Evolutionary conservation across 2,113 vertebrate genomes (phyloP).

Genomic region (Lasiurus borealis): DNA sequence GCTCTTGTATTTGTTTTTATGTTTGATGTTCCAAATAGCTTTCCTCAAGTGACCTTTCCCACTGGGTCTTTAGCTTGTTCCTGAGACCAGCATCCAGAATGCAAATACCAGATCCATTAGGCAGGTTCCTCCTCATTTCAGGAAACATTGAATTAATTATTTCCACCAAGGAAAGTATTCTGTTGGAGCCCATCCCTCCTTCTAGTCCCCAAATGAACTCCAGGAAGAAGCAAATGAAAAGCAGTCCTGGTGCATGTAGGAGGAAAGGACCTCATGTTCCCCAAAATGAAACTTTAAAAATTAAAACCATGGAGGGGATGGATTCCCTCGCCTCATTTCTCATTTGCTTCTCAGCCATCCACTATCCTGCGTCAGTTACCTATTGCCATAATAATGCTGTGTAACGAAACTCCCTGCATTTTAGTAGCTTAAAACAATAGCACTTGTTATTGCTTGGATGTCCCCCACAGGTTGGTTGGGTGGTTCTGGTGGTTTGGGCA

Average conservation of each 20-base stretch:
- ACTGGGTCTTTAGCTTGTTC: neutral
- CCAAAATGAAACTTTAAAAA: neutral
- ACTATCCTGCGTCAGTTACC: neutral
- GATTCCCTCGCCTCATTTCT: neutral
- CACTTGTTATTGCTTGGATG: neutral
- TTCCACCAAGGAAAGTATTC: constrained; percentile 80
- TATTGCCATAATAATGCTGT: neutral
- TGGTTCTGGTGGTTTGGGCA: neutral
- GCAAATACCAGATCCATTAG: constrained; percentile 55
- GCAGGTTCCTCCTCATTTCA: constrained; percentile 71
- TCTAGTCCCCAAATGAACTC: constrained; percentile 44
- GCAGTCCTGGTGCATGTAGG: neutral
- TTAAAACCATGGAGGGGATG: neutral
- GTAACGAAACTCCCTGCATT: neutral
- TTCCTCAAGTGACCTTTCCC: constrained; percentile 19
- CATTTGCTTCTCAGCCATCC: neutral
- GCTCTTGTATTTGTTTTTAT: neutral
- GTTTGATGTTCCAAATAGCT: neutral
- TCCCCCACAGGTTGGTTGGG: neutral
- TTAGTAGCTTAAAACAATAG: neutral
- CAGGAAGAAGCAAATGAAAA: constrained; percentile 50
- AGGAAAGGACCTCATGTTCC: neutral
- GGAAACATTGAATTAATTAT: constrained; percentile 76
- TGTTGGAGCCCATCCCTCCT: constrained; percentile 25
- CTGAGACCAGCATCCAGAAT: constrained; percentile 59